Evolutionary conservation across 2,797 vertebrate species (phyloP), one percentile per base, ranked within the genome.

Genomic region (Pygocentrus nattereri): DNA sequence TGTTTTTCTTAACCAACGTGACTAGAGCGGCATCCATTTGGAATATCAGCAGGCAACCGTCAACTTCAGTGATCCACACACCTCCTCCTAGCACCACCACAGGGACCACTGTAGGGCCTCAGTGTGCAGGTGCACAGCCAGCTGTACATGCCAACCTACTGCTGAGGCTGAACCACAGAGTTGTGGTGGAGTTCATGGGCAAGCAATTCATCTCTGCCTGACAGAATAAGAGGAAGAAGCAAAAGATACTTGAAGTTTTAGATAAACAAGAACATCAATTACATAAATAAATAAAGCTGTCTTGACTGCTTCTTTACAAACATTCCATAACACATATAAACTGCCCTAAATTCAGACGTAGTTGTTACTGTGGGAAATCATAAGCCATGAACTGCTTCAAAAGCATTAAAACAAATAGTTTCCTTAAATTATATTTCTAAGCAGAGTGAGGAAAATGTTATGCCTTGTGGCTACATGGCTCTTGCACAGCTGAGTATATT

Each of bases 101-200:
- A 47, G 69, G 58, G 56, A 61, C 41, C 23, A n/a, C 82, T 56
- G 54, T 71, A 79, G 70, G 68, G 67, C 71, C 74, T 64, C 67
- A 41, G 12, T 50, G 25, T 72, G 50, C 67, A 77, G 68, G 58
- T 76, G 79, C 68, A 49, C 58, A 65, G 38, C 69, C 77, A 68
- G 49, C 67, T 72, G 75, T 15, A 70, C 65, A 44, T 21, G 68
- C 44, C 21, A 52, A 56, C 59, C 44, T 64, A 34, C 31, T 23
- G 34, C 58, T 61, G 58, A n/a, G 21, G 34, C 31, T n/a, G 16
- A 12, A 41, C 18, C 34, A 67, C 61, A 19, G 61, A 31, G 58
- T 25, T 27, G 49, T 30, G 27, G 31, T 30, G 65, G 30, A 47
- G 67, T 49, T 49, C 18, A 73, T 10, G 49, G 7, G 16, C 16